Evolutionary conservation across 2,888 invertebrate species (phyloP).

Genomic region (Augiades crinisus): DNA sequence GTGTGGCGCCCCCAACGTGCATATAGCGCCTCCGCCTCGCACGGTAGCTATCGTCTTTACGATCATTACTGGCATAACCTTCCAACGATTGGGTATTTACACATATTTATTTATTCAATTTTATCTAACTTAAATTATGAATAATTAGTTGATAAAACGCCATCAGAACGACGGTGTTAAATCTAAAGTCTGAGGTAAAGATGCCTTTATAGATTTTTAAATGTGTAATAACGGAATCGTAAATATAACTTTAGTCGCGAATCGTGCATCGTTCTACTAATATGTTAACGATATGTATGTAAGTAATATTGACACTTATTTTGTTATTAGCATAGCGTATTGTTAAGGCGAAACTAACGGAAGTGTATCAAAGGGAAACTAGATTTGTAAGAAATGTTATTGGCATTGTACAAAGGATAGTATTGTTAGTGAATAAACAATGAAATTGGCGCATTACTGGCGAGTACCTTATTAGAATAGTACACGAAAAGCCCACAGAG

Average conservation of each 20-base stretch:
- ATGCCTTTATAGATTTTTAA: conserved; percentile 81
- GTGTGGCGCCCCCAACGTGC: conserved; percentile 28
- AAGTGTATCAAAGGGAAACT: conserved; percentile 70
- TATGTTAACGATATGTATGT: conserved; percentile 64
- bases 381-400: conserved; percentile 71
- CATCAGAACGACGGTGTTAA: conserved; percentile 74
- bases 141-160: conserved; percentile 71
- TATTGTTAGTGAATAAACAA: conserved; percentile 74
- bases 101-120: conserved; percentile 71
- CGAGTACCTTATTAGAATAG: conserved; percentile 81
- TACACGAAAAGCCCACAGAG: conserved; percentile 70
- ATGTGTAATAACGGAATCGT: conserved; percentile 66
- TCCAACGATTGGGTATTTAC: conserved; percentile 64
- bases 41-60: conserved; percentile 4
- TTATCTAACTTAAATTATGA: conserved; percentile 69
- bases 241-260: conserved; percentile 64
- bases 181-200: conserved; percentile 81
- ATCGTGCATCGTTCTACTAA: conserved; percentile 75
- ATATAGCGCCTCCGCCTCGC: conserved; percentile 20
- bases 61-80: conserved; percentile 35
- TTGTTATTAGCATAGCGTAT: conserved; percentile 72
- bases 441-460: conserved; percentile 81
- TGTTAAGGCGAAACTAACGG: conserved; percentile 68
- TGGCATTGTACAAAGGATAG: conserved; percentile 80
- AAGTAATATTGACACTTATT: conserved; percentile 78